phyloP scores from a whole-genome alignment of 2,888 invertebrate genomes.

The Acanthosepion esculentum region DNA sequence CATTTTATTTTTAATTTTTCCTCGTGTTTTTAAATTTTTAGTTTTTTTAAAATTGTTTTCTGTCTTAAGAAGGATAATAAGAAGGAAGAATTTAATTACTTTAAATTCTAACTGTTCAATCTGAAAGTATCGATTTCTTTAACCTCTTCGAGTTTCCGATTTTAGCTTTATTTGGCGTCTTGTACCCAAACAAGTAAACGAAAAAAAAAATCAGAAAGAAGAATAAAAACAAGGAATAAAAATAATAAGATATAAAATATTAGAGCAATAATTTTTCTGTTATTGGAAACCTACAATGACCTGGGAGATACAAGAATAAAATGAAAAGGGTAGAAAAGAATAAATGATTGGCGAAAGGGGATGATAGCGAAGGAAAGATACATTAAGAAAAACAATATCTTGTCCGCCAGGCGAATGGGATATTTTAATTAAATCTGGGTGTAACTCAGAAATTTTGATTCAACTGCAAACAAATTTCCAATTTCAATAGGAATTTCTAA shows the following conservation, averaged over 20 bases:
- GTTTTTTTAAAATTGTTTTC: neutral
- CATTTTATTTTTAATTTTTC: neutral
- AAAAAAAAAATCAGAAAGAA: neutral
- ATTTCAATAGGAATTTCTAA: neutral
- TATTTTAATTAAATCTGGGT: slow-evolving; percentile 13
- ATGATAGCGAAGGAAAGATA: neutral
- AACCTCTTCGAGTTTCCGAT: neutral
- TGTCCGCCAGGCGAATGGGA: neutral
- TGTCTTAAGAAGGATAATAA: neutral
- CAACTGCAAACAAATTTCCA: neutral
- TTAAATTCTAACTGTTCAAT: neutral
- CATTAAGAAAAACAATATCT: neutral
- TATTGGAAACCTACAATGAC: slow-evolving; percentile 33
- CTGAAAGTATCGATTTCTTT: neutral
- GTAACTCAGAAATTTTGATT: neutral
- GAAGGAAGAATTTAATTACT: slow-evolving; percentile 15
- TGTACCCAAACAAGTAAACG: neutral
- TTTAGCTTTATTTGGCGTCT: neutral
- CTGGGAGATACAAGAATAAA: neutral
- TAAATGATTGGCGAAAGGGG: neutral
- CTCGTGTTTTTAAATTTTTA: neutral
- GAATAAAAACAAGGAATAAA: neutral
- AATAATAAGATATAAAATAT: neutral
- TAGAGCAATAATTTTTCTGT: neutral
- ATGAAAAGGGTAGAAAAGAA: neutral